phyloP scores from a whole-genome alignment of 2,113 vertebrate genomes.

The Plecturocebus donacophilus region DNA sequence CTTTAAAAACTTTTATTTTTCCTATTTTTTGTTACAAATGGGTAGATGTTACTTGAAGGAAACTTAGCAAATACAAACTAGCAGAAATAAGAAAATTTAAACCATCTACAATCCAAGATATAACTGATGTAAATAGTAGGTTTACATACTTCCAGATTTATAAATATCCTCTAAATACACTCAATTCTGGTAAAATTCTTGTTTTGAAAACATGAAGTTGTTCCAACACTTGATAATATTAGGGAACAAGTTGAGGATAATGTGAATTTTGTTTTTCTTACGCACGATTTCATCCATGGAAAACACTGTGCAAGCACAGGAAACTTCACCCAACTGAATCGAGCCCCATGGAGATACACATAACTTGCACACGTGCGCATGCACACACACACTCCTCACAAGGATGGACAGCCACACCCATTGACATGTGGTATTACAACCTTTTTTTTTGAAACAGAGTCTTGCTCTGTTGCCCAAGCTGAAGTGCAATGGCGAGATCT shows the following conservation, averaged over 20 bases:
- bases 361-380: fast-evolving
- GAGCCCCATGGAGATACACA: neutral
- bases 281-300: neutral
- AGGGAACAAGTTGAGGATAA: neutral
- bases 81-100: constrained; percentile 20
- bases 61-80: neutral
- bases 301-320: neutral
- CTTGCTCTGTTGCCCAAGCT: too few species aligned
- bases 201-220: neutral
- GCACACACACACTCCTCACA: neutral
- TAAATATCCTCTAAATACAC: neutral
- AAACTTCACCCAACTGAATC: neutral
- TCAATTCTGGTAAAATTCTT: neutral
- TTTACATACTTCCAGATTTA: neutral
- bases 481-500: too few species aligned
- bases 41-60: neutral
- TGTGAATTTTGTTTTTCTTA: neutral
- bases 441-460: neutral
- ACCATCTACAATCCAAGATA: neutral
- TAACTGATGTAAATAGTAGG: neutral
- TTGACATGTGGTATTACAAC: too few species aligned
- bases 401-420: neutral
- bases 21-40: neutral
- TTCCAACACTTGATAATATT: neutral
- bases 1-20: neutral